Evolutionary conservation across 2,888 invertebrate species (phyloP).

Genomic region (Eulithis prunata): DNA sequence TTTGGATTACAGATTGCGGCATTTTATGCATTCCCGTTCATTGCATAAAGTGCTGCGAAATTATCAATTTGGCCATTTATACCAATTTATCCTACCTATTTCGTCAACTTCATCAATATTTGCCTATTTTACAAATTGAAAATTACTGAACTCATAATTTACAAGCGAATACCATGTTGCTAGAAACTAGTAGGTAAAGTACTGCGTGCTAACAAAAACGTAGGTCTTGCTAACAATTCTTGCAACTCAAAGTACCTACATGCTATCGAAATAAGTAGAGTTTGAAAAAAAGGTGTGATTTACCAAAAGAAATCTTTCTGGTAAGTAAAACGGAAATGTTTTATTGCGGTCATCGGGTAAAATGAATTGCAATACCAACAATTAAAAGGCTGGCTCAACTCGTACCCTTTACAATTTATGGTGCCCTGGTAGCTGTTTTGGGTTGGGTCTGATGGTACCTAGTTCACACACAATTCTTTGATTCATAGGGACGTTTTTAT

Average conservation of each 20-base stretch:
- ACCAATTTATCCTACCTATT: too few species aligned
- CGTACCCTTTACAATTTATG: slow-evolving; percentile 22
- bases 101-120: too few species aligned
- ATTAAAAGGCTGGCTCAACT: slow-evolving; percentile 25
- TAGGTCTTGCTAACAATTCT: too few species aligned
- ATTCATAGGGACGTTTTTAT: slow-evolving; percentile 2
- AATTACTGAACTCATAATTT: too few species aligned
- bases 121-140: too few species aligned
- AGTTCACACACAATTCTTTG: slow-evolving; percentile 4
- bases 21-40: slow-evolving; percentile 7
- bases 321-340: slow-evolving; percentile 8
- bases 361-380: slow-evolving; percentile 19
- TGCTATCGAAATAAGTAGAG: too few species aligned
- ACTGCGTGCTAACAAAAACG: too few species aligned
- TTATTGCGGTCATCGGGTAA: slow-evolving; percentile 9
- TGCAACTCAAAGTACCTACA: too few species aligned
- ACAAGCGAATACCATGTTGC: too few species aligned
- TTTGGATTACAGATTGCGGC: slow-evolving; percentile 16
- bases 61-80: too few species aligned
- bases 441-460: slow-evolving; percentile 6
- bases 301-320: not conserved
- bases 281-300: not conserved
- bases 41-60: not conserved
- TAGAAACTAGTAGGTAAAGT: too few species aligned
- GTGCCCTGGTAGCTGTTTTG: slow-evolving; percentile 16